Evolutionary conservation across 2,797 vertebrate genomes (phyloP), one percentile per base, ranked within the genome.

Genomic region (Sebastes taczanowskii): DNA sequence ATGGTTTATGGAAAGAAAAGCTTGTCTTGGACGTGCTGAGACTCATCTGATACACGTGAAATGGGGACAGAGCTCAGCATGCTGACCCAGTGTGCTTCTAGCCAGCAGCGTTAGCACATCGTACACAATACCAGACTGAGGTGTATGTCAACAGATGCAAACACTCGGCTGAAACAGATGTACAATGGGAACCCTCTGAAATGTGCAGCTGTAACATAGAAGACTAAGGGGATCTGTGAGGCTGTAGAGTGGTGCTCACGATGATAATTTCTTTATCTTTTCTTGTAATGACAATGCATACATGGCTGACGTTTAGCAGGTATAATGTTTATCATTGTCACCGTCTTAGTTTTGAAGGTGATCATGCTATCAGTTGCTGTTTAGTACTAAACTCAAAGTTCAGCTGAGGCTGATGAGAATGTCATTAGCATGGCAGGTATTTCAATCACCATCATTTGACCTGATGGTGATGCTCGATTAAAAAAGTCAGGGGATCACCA

Each of bases 121-220:
- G 32, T 9, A 38, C 61, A 59, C n/a, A 35, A 20, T 5, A 30
- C n/a, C 11, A 35, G 30, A 65, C 49, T 63, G 42, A 25, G 42
- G 32, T 61, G 56, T 56, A 78, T 52, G 63, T 65, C 11, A 53
- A 23, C 20, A 27, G 68, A 63, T 23, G 35, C 23, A 60, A 32
- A 71, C 42, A 63, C 32, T 65, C 16, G 16, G 18, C 75, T 88
- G 52, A 60, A 35, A 53, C 68, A 81, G 68, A 73, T 62, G 14
- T 38, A 35, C 10, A 70, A 22, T 25, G 30, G 32, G 14, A 68
- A 8, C 46, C 9, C 42, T 67, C 30, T 32, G 16, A 61, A n/a
- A 38, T 63, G n/a, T 59, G 22, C 27, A 67, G 35, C 38, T 42
- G 38, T 16, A 59, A 59, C 22, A 49, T 11, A 25, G 30, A 52